Base-by-base conservation (phyloP, 2,113 vertebrate species). In the Anoplopoma fimbria region DNA sequence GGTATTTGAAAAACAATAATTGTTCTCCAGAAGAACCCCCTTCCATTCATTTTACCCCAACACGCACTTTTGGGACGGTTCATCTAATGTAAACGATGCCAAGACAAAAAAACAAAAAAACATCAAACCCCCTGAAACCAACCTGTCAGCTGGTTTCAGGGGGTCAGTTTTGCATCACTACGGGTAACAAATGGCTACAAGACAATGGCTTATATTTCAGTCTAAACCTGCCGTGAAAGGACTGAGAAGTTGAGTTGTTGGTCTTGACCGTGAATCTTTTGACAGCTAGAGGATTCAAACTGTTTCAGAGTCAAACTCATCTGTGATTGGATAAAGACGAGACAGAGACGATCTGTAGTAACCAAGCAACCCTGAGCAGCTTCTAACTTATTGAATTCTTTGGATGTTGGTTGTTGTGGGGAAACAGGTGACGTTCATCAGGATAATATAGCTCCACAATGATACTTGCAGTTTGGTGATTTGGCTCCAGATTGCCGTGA, bases 51-150 rank as follows among this genome's bases (percentile, higher is more conserved):
- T 27, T 31, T 21, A 49, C 61, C 58, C 61, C 49, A 19, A 68
- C 38, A 61, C 27, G 10, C 73, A 55, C 69, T 15, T 29, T 65
- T 76, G 0, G 45, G n/a, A 40, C 29, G 34, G 34, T 71, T 82
- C 34, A 34, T 36, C 12, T 17, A 2, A 2, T 10, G 38, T 55
- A 55, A 34, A 38, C 29, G 15, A 63, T 33, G 63, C 64, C 55
- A 71, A 36, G 9, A 38, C 34, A 51, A 31, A 71, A 34, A 21
- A 10, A 40, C 38, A 7, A n/a, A n/a, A 8, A 6, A 51, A 64
- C 23, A 4, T 25, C 69, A 5, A 47, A 36, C 42, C 17, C 19
- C 38, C 12, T 0, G 0, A 3, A 19, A 60, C 23, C 72, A 36
- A 8, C 0, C 36, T 14, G 45, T 36, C 1, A n/a, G n/a, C n/a